Evolutionary conservation across 2,113 vertebrate species (phyloP).

Genomic region (Otus sunia): DNA sequence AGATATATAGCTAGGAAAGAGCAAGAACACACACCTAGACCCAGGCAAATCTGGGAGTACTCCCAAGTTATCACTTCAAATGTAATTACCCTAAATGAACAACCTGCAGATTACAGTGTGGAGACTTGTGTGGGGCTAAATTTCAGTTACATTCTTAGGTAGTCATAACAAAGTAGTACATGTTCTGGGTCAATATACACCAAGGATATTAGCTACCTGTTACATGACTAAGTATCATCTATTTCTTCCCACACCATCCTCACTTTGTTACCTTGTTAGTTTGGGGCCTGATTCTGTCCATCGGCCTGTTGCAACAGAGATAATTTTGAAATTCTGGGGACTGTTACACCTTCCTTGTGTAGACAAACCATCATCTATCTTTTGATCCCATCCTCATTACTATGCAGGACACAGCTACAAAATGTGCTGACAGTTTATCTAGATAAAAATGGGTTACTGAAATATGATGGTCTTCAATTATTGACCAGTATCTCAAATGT

Average conservation of each 20-base stretch:
- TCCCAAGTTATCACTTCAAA: background rate
- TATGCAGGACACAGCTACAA: background rate
- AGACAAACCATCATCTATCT: background rate
- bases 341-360: background rate
- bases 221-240: background rate
- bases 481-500: background rate
- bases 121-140: background rate
- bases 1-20: background rate
- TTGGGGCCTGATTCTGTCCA: background rate
- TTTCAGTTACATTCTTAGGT: background rate
- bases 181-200: background rate
- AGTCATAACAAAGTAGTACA: background rate
- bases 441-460: background rate
- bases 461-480: background rate
- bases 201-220: background rate
- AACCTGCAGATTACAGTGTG: background rate
- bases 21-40: background rate
- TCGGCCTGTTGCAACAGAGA: background rate
- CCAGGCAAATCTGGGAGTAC: background rate
- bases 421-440: background rate
- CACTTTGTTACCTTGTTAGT: background rate
- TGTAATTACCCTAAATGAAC: background rate
- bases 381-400: background rate
- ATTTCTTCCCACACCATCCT: background rate
- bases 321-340: background rate